Evolutionary conservation across 2,888 invertebrate genomes (phyloP), one percentile per base, ranked within the genome.

Genomic region (Epirrhoe alternata): DNA sequence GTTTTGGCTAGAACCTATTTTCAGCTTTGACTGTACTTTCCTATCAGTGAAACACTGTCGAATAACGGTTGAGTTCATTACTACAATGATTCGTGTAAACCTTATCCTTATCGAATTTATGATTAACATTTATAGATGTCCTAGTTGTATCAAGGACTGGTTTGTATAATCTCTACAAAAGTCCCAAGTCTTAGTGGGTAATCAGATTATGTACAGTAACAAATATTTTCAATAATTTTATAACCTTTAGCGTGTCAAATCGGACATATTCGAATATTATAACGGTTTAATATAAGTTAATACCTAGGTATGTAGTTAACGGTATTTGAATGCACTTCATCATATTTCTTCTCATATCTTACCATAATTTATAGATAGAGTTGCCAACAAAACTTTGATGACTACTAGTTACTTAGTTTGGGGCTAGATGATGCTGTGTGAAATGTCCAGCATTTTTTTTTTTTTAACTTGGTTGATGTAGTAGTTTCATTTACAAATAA

Each of bases 211-310:
- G 35, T 24, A 24, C 12, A 49, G 47, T 50, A 17, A 51, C 57
- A 42, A 63, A 60, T 67, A 63, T 60, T 61, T 60, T 53, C 56
- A 10, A 57, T 67, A 61, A n/a, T 56, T 57, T 66, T 64, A 67
- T 67, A 42, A 24, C 49, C 16, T 54, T 14, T 1, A 74, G 82
- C 86, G 79, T 87, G 86, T 87, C 89, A 79, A 84, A 88, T 77
- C 81, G 86, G 86, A 89, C 82, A 86, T 86, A 89, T 88, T 82
- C 68, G 77, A 75, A 74, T 77, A 86, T 87, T 85, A 86, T 80
- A 79, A 77, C 77, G 78, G 75, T 78, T 82, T 81, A 82, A 86
- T 81, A 35, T 55, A 60, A 30, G 31, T 81, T 80, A 84, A 79
- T 84, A 86, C 17, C 17, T 30, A 10, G 17, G 42, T 58, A 59